A percentile compares a stretch with the other conserved stretches of the same genome.
phyloP scores from a whole-genome alignment of 2,888 invertebrate genomes.

The Poecilobothrus nobilitatus region DNA sequence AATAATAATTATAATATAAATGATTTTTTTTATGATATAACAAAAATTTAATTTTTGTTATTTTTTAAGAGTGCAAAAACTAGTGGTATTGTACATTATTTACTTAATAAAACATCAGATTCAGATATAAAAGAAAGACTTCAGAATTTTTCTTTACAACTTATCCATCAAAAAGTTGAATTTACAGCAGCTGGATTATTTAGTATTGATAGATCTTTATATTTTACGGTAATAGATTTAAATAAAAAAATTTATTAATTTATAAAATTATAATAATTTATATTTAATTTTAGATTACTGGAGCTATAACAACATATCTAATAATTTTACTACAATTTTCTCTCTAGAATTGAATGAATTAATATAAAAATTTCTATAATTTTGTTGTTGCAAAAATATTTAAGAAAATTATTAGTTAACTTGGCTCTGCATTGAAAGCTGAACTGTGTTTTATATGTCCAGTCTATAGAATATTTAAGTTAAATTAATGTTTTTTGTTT shows the following conservation, averaged over 20 bases:
- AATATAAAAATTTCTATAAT: too few relatives aligned
- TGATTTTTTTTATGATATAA: neutral
- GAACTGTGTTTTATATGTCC: too few relatives aligned
- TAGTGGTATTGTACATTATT: conserved; percentile 37
- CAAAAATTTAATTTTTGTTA: conserved; percentile 20
- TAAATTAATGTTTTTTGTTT: too few relatives aligned
- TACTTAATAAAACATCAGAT: conserved; percentile 36
- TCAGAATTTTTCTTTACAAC: conserved; percentile 41
- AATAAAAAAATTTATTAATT: neutral
- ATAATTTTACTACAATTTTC: conserved; percentile 43
- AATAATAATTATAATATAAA: neutral
- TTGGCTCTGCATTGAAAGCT: too few relatives aligned
- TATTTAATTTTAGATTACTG: conserved; percentile 35
- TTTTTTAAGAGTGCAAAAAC: conserved; percentile 38
- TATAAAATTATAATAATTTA: neutral
- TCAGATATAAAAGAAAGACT: conserved; percentile 37
- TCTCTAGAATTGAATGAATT: too few relatives aligned
- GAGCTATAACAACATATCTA: conserved; percentile 42
- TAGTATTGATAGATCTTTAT: conserved; percentile 41
- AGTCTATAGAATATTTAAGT: too few relatives aligned
- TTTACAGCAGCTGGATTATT: conserved; percentile 45
- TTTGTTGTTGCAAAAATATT: too few relatives aligned
- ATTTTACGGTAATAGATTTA: conserved; percentile 43
- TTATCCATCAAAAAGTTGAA: conserved; percentile 40
- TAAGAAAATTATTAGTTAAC: too few relatives aligned